These are phyloP conservation scores for Caenorhabditis imperialis DNA, from an alignment of 2,888 invertebrate species.

Conservation along the genomic window DNA sequence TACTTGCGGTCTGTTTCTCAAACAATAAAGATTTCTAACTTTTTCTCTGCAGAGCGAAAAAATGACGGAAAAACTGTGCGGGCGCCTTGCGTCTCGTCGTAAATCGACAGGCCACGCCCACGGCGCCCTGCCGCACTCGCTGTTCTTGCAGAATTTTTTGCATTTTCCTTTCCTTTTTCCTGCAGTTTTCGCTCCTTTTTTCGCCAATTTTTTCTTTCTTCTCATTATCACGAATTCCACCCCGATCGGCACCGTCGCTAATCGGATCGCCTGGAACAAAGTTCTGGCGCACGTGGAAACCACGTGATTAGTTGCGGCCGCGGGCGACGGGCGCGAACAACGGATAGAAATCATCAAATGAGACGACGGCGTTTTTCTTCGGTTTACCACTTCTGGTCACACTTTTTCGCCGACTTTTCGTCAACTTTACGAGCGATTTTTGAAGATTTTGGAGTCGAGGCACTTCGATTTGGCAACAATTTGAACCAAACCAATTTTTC, in stretches of 20 bases:
- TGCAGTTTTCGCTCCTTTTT: background rate
- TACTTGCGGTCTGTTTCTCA: conserved; percentile 5
- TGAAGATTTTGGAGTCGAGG: too few relatives aligned
- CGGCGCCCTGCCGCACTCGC: conserved; percentile 5
- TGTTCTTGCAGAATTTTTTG: too few relatives aligned
- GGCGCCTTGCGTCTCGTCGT: conserved; percentile 27
- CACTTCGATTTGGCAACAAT: too few relatives aligned
- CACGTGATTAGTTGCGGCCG: conserved; percentile 28
- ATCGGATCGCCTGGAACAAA: conserved; percentile 21
- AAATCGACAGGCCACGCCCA: conserved; percentile 38
- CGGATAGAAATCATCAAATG: conserved; percentile 27
- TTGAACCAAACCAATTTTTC: too few relatives aligned
- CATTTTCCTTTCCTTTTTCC: background rate
- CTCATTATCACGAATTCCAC: background rate
- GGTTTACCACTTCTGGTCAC: background rate
- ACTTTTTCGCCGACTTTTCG: too few relatives aligned
- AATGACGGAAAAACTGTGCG: conserved; percentile 25
- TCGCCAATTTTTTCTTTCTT: background rate
- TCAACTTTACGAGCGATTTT: too few relatives aligned
- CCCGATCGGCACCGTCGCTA: background rate
- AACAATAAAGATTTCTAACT: conserved; percentile 4
- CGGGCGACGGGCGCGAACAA: conserved; percentile 3
- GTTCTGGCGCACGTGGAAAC: conserved; percentile 24
- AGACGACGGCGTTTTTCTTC: conserved; percentile 17
- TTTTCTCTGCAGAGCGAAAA: background rate